Evolutionary conservation across 92 coral and sea anemone species (phyloP), one percentile per base, ranked within the genome.

Genomic region (Hydrozoanthus gracilis): DNA sequence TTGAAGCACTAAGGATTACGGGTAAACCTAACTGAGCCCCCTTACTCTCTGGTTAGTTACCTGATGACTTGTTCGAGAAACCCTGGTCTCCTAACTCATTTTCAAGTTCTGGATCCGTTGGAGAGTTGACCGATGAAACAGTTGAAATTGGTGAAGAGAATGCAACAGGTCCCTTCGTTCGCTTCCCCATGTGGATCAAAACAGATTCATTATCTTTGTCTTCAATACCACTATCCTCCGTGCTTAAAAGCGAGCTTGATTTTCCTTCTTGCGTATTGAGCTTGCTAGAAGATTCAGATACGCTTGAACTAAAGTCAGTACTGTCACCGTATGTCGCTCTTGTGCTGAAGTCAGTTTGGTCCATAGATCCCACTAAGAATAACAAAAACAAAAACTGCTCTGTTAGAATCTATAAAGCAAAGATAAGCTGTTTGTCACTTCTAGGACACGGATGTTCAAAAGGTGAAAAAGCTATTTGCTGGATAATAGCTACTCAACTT

Each of bases 61-160:
- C 79, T 50, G 61, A n/a, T 12, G 16, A 73, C 5, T 10, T 6
- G 20, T 17, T 47, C 7, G 48, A 44, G 27, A 14, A 1, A 0
- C 60, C 62, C 15, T 73, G 77, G 39, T 46, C 35, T 14, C 11
- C 55, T 6, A 17, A 6, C 4, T 60, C 67, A n/a, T 55, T 16
- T 14, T 17, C 20, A 78, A 44, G 5, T 4, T 6, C 83, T 58
- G 55, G 18, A 52, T 58, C 70, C 45, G 55, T 20, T 13, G 83
- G 55, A 14, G 17, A 44, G 48, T 16, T 52, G 7, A 13, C 8
- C 3, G 83, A 61, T 13, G 83, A 60, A 1, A 45, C 35, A 14
- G 72, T 16, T 0, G 55, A 78, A 45, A 79, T 68, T 7, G 84
- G 84, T 79, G 84, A 79, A 46, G 84, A 79, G 64, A 79, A 79